Evolutionary conservation across 2,888 invertebrate species (phyloP).

Genomic region (Calameuta idolon): DNA sequence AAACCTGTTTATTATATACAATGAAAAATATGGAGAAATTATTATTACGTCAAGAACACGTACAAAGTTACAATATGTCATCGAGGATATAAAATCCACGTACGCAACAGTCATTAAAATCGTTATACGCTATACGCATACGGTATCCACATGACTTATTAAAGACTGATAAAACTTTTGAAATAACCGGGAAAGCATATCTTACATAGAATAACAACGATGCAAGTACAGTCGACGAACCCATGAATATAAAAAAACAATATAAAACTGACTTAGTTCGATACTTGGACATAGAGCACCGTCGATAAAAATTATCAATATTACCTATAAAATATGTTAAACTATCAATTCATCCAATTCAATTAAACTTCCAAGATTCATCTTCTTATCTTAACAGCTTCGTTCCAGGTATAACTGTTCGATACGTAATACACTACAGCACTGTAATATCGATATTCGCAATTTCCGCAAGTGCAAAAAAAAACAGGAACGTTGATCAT

Average conservation of each 20-base stretch:
- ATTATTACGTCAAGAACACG: background rate
- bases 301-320: background rate
- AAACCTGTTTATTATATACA: constrained; percentile 7
- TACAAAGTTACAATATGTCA: background rate
- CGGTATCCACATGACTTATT: background rate
- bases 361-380: background rate
- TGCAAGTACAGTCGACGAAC: background rate
- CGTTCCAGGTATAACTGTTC: background rate
- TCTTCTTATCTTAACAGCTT: background rate
- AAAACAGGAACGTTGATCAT: background rate
- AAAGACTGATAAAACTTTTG: background rate
- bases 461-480: background rate
- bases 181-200: background rate
- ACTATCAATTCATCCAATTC: background rate
- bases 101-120: background rate
- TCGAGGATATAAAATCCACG: background rate
- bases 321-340: background rate
- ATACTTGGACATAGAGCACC: background rate
- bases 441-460: background rate
- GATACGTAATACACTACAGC: background rate
- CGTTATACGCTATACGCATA: background rate
- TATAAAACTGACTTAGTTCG: background rate
- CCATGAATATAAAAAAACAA: background rate
- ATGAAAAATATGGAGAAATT: background rate
- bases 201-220: background rate